Evolutionary conservation across 2,888 invertebrate species (phyloP).

Genomic region (Nebria brevicollis): DNA sequence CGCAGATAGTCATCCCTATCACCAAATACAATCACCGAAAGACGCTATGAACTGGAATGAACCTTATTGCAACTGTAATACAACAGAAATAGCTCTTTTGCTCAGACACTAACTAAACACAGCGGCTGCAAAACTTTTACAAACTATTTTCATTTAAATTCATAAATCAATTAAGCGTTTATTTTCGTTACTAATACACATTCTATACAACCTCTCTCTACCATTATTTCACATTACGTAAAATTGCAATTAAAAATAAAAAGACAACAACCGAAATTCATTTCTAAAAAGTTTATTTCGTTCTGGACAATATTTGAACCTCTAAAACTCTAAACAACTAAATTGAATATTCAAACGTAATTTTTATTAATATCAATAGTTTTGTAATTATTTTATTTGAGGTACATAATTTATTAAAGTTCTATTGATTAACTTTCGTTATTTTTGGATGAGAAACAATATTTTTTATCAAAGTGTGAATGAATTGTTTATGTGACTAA

Average conservation of each 20-base stretch:
- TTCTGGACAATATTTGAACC: too few species aligned
- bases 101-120: slow-evolving; percentile 1
- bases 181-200: background rate
- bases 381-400: too few species aligned
- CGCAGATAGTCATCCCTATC: background rate
- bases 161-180: background rate
- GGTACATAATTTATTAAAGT: background rate
- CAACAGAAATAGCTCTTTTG: slow-evolving; percentile 11
- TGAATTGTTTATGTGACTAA: too few species aligned
- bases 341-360: too few species aligned
- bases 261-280: too few species aligned
- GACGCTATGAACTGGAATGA: slow-evolving; percentile 18
- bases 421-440: background rate
- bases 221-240: too few species aligned
- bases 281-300: too few species aligned
- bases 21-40: background rate
- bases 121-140: slow-evolving; percentile 3
- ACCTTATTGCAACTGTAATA: slow-evolving; percentile 12
- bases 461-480: background rate
- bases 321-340: too few species aligned
- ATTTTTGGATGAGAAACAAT: background rate
- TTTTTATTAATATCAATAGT: too few species aligned
- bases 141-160: background rate
- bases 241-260: too few species aligned
- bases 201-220: too few species aligned